A percentile compares a stretch with the other conserved stretches of the same genome.
Conservation (phyloP, 2,797 vertebrate species). For the Megalops cyprinoides region DNA sequence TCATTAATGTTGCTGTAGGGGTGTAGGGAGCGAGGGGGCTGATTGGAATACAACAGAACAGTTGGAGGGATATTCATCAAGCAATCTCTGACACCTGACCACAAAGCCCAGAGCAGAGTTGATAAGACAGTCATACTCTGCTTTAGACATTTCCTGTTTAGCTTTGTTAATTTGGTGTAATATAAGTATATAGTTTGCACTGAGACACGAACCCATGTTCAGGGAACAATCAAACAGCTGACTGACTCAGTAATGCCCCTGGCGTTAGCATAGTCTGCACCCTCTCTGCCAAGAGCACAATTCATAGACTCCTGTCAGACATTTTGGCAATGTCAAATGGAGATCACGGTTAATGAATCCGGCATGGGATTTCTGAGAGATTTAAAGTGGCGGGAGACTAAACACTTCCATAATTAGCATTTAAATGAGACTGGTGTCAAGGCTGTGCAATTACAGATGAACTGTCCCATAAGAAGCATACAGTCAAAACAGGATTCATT, state of each 20-base stretch:
- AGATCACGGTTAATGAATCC: slow-evolving; percentile 56
- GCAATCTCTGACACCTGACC: no score
- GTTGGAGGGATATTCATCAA: no score
- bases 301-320: slow-evolving; percentile 48
- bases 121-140: no score
- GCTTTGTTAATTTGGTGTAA: no score
- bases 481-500: slow-evolving; percentile 44
- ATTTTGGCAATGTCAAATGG: slow-evolving; percentile 43
- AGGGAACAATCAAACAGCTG: slow-evolving; percentile 9
- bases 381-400: slow-evolving; percentile 56
- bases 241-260: not conserved
- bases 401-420: slow-evolving; percentile 61
- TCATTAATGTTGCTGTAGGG: no score
- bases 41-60: no score
- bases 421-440: slow-evolving; percentile 56
- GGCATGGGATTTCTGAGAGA: slow-evolving; percentile 49
- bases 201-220: no score
- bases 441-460: slow-evolving; percentile 49
- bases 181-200: no score
- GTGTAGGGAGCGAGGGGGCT: not conserved
- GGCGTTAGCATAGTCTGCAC: not conserved
- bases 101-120: no score
- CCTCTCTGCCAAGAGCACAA: slow-evolving; percentile 37
- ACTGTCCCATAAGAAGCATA: slow-evolving; percentile 43
- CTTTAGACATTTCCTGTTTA: no score